Conservation (phyloP, 2,888 invertebrate species). For the Cremastinae sp. region DNA sequence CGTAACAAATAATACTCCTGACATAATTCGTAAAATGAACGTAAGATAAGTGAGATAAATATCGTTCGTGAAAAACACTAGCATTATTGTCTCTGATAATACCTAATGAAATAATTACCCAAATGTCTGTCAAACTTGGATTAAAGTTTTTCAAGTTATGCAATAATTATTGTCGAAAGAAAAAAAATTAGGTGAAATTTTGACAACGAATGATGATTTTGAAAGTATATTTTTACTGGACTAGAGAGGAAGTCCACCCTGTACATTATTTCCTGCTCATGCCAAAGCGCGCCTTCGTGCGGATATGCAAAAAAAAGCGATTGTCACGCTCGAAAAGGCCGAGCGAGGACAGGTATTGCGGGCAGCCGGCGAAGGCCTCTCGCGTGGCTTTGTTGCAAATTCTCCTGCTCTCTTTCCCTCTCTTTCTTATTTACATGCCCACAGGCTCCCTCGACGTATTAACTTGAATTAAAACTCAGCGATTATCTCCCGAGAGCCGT, state of each 20-base stretch:
- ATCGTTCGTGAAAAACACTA: no score
- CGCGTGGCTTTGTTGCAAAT: constrained; percentile 32
- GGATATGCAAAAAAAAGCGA: constrained; percentile 56
- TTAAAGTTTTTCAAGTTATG: no score
- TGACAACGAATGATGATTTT: no score
- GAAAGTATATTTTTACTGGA: no score
- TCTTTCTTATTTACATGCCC: background rate
- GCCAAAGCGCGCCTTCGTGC: constrained; percentile 23
- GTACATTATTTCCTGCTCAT: background rate
- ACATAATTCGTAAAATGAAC: no score
- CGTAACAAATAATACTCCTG: no score
- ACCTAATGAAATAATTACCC: no score
- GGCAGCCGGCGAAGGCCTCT: constrained; percentile 42
- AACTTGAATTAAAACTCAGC: constrained; percentile 26
- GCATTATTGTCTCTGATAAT: no score
- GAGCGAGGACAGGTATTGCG: constrained; percentile 52
- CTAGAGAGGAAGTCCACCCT: background rate
- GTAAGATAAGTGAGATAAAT: no score
- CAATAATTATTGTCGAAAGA: no score
- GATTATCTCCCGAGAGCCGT: constrained; percentile 14
- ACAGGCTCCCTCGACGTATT: constrained; percentile 11
- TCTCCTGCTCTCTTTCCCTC: constrained; percentile 8
- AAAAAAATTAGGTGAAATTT: no score
- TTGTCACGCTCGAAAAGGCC: constrained; percentile 55
- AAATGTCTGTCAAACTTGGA: no score